Evolutionary conservation across 2,113 vertebrate species (phyloP).

Genomic region (Chaetops frenatus): DNA sequence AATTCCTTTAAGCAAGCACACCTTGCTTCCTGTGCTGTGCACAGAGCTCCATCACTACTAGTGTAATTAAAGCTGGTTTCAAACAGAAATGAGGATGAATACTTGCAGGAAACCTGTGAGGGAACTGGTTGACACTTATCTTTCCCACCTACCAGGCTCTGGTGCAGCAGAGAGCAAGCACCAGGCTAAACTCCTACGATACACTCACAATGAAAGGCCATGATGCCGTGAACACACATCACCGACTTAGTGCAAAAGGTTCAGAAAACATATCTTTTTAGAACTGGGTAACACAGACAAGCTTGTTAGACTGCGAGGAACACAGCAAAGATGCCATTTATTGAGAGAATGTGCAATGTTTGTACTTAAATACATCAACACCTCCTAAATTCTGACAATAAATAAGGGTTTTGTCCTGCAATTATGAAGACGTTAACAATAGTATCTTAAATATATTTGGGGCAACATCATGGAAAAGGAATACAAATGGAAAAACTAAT

Average conservation of each 20-base stretch:
- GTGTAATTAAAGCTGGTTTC: neutral
- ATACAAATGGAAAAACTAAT: neutral
- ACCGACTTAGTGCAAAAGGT: neutral
- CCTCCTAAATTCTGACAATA: neutral
- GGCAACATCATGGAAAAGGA: neutral
- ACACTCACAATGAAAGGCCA: neutral
- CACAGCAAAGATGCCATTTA: neutral
- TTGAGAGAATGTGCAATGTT: neutral
- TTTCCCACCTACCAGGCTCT: neutral
- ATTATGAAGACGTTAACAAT: neutral
- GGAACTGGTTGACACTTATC: neutral
- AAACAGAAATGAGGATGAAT: neutral
- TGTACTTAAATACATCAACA: neutral
- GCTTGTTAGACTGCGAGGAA: neutral
- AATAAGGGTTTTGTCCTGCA: neutral
- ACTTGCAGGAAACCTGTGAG: neutral
- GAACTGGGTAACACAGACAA: neutral
- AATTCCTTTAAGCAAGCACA: neutral
- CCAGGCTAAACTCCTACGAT: neutral
- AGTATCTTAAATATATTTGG: neutral
- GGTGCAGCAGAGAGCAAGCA: neutral
- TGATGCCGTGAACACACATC: neutral
- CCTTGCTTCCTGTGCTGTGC: neutral
- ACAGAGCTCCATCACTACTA: accelerated
- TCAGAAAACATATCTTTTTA: neutral